Evolutionary conservation across 2,888 invertebrate species (phyloP), one percentile per base, ranked within the genome.

Genomic region (Coelopa pilipes): DNA sequence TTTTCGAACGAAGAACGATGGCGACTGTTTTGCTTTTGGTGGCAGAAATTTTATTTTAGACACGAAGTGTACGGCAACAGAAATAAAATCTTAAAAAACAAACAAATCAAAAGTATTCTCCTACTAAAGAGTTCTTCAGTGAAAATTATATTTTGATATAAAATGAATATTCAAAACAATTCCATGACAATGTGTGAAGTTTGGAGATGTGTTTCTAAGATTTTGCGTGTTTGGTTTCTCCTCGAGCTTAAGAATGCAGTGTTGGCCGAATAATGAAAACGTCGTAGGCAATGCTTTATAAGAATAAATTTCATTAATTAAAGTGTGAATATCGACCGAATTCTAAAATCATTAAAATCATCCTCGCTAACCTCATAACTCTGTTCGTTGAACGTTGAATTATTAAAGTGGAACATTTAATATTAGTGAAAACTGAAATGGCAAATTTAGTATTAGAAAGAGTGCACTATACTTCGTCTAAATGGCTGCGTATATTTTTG

Each of bases 181-280:
- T 34, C 2, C 4, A 34, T 4, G 34, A 34, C 34, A 34, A 34
- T 34, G 47, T 65, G 47, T 19, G 21, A 71, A 70, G 12, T 70
- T 59, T 0, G 15, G 13, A 0, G 59, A 49, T 46, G 59, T 46
- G 46, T n/a, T 57, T 45, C 59, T 24, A 13, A 53, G 21, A 50
- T 66, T 66, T 66, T 55, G 45, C 65, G 63, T 71, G 47, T 65
- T 70, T 34, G 63, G 71, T 53, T 71, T 62, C 50, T 65, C 65
- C 60, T 19, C 17, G 47, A 62, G 53, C 13, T 15, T 50, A 70
- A 70, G 63, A 63, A 71, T 57, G 59, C 49, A 71, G 71, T 65
- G 46, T 55, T 71, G 71, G 71, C 65, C 11, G 21, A 62, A 50
- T 17, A 17, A 50, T 53, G 34, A 17, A 34, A 19, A 12, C 11